A percentile compares a stretch with the other conserved stretches of the same genome.
Conservation (phyloP, 37 sponge, comb jelly and placozoan species). For the Cliona cf. orientalis region DNA sequence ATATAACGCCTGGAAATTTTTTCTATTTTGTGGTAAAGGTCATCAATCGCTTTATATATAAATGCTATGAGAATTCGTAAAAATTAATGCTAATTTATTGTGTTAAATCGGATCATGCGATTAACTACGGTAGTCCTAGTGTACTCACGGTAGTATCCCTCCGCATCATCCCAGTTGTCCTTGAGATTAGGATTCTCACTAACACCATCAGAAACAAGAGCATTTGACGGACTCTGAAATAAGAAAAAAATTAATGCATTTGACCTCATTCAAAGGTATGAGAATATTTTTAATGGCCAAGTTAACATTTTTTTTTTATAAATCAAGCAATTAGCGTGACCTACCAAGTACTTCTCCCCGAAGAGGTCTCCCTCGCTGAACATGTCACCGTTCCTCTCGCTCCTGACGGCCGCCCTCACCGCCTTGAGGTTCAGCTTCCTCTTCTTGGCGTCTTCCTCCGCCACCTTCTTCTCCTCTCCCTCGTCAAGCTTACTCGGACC, state of each 20-base stretch:
- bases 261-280: too few species aligned
- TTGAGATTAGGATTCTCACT: conserved; percentile 86
- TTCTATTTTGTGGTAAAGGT: too few species aligned
- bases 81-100: too few species aligned
- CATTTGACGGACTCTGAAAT: conserved; percentile 41
- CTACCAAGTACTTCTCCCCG: conserved; percentile 59
- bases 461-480: not conserved
- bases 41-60: too few species aligned
- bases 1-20: too few species aligned
- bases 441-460: conserved; percentile 15
- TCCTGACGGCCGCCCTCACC: conserved; percentile 51
- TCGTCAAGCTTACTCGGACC: not conserved
- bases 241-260: conserved; percentile 8
- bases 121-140: not conserved
- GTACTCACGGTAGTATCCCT: conserved; percentile 93
- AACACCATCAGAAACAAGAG: conserved; percentile 35
- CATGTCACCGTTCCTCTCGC: conserved; percentile 69
- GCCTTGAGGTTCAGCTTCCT: conserved; percentile 31
- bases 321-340: too few species aligned
- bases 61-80: too few species aligned
- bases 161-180: conserved; percentile 98
- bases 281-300: too few species aligned
- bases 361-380: conserved; percentile 83
- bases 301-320: too few species aligned
- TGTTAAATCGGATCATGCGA: too few species aligned